Evolutionary conservation across 2,797 vertebrate species (phyloP), one percentile per base, ranked within the genome.

Genomic region (Sibirionetta formosa): DNA sequence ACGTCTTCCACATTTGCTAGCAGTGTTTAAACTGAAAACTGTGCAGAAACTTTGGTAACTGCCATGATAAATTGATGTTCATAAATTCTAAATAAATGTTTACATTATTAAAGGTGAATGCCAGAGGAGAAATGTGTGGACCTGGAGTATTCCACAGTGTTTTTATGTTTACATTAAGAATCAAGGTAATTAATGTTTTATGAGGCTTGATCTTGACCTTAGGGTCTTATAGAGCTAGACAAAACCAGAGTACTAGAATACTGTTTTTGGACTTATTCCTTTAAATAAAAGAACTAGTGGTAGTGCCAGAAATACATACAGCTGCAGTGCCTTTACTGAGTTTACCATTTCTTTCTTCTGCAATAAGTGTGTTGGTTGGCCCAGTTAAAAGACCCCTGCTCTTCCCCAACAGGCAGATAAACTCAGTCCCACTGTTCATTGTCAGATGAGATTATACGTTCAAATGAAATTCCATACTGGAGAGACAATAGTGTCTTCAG

Each of bases 31-130:
- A 76, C 48, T 64, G 58, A 82, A 94, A 93, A 73, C 51, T 54
- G 6, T 26, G 60, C 44, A 86, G 44, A 93, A 70, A 70, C n/a
- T 80, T 78, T 6, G 14, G 58, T 68, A 77, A 90, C 40, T 56
- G 31, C 44, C 64, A 60, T 80, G 86, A 91, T 40, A 94, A 94
- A 94, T 88, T 2, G 15, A 36, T 72, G 46, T 75, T 58, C n/a
- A 6, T 81, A 33, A 84, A 90, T 77, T 86, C 40, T 88, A 51
- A 90, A 86, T 84, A 51, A 90, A 88, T 84, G 26, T 93, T 96
- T 93, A 86, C 23, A 42, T 68, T 93, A 54, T 54, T 77, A 63
- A 90, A 94, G 48, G 78, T 80, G 81, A 94, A 90, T 85, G 40
- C 35, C 68, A 42, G 18, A 78, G 42, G 16, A 85, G 42, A 93